Evolutionary conservation across 2,888 invertebrate species (phyloP).

Genomic region (Drosophila mayaguana): DNA sequence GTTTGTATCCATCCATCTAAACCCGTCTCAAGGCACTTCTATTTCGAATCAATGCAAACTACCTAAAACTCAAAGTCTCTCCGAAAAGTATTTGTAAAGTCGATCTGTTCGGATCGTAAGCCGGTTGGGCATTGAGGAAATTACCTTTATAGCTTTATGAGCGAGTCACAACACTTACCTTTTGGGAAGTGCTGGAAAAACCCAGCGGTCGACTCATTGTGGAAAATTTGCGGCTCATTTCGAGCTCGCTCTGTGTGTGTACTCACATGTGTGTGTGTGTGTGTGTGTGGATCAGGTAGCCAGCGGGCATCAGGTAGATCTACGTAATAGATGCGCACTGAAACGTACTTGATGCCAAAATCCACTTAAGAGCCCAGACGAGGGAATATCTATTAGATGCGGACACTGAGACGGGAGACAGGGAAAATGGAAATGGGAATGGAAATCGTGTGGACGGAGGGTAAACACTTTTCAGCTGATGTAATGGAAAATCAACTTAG

Average conservation of each 20-base stretch:
- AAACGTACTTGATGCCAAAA: slow-evolving; percentile 46
- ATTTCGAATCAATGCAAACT: background rate
- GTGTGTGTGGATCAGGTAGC: slow-evolving; percentile 43
- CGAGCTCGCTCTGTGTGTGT: background rate
- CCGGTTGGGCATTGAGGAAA: slow-evolving; percentile 32
- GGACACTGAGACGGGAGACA: background rate
- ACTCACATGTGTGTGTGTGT: slow-evolving; percentile 2
- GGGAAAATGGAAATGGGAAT: slow-evolving; percentile 1
- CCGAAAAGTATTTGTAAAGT: slow-evolving; percentile 9
- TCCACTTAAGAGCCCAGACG: slow-evolving; percentile 43
- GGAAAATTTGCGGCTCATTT: slow-evolving; percentile 77
- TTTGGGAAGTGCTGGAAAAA: slow-evolving; percentile 51
- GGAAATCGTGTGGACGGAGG: slow-evolving; percentile 7
- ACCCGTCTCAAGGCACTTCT: background rate
- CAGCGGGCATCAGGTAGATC: slow-evolving; percentile 39
- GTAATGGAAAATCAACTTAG: slow-evolving; percentile 69
- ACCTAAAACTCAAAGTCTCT: slow-evolving; percentile 1
- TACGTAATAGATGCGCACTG: slow-evolving; percentile 10
- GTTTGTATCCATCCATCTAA: background rate
- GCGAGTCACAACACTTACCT: slow-evolving; percentile 42
- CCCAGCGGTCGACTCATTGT: slow-evolving; percentile 67
- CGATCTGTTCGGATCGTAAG: slow-evolving; percentile 20
- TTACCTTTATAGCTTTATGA: slow-evolving; percentile 47
- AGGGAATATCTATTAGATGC: slow-evolving; percentile 3
- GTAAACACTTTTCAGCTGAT: slow-evolving; percentile 65